A percentile compares a stretch with the other conserved stretches of the same genome.
These are phyloP conservation scores for Astyanax mexicanus DNA, from an alignment of 2,797 vertebrate species.

Conservation along the genomic window DNA sequence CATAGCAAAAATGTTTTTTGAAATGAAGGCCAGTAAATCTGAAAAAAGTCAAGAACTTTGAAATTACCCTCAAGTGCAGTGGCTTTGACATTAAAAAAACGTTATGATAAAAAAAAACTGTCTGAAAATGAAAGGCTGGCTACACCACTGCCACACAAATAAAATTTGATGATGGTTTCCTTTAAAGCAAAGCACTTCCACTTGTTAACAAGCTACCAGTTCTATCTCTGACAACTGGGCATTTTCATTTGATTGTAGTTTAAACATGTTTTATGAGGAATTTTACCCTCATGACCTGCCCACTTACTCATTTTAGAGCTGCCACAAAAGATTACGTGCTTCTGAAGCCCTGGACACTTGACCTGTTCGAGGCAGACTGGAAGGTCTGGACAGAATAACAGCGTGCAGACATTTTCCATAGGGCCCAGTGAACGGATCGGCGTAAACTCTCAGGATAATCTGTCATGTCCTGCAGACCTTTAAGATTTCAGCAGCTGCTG, in stretches of 20 bases:
- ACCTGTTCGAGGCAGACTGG: not conserved
- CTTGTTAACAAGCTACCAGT: not conserved
- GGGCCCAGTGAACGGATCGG: not conserved
- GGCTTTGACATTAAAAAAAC: too few species aligned
- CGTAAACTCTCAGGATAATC: not conserved
- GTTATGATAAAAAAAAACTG: too few species aligned
- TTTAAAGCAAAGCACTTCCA: not conserved
- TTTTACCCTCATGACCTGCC: not conserved
- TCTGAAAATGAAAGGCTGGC: too few species aligned
- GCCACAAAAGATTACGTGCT: not conserved
- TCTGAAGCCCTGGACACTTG: not conserved
- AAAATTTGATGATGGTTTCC: too few species aligned
- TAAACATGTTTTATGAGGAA: not conserved
- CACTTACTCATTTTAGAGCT: not conserved
- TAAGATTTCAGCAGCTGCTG: not conserved
- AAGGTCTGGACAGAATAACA: constrained; percentile 1
- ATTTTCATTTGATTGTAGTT: not conserved
- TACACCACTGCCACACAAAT: not conserved
- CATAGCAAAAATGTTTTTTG: too few species aligned
- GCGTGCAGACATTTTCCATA: not conserved
- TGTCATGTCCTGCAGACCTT: not conserved
- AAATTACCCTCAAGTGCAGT: too few species aligned
- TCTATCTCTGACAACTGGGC: not conserved
- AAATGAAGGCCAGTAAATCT: too few species aligned
- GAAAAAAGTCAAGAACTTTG: too few species aligned